phyloP scores from a whole-genome alignment of 2,113 vertebrate genomes.

The Sinocyclocheilus maitianheensis region DNA sequence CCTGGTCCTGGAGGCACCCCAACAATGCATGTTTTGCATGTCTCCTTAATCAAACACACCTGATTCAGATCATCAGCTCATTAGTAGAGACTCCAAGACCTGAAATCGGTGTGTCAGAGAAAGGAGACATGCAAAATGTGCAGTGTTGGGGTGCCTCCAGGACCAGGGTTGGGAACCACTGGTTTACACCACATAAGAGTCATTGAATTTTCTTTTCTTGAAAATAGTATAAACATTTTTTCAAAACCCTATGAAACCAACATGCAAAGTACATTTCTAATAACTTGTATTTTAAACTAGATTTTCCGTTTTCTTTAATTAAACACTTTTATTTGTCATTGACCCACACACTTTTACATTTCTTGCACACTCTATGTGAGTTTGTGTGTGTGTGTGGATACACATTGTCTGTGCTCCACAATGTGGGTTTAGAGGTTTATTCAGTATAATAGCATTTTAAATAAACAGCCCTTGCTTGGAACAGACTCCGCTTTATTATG shows the following conservation, averaged over 20 bases:
- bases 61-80: no score
- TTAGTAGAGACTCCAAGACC: no score
- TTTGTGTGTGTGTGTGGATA: slow-evolving; percentile 18
- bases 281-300: background rate
- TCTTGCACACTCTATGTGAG: background rate
- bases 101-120: no score
- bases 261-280: background rate
- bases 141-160: no score
- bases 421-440: slow-evolving; percentile 62
- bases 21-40: no score
- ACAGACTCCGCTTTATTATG: slow-evolving; percentile 59
- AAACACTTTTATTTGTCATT: background rate
- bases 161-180: no score
- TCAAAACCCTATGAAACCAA: background rate
- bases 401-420: slow-evolving; percentile 24
- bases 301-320: background rate
- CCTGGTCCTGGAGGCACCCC: no score
- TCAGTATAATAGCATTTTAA: slow-evolving; percentile 62
- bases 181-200: background rate
- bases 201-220: background rate
- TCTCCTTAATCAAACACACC: no score
- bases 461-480: slow-evolving; percentile 63
- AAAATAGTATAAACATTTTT: background rate
- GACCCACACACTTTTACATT: background rate
- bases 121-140: no score